Base-by-base conservation (phyloP, 2,797 vertebrate species). In the Danio choprae region DNA sequence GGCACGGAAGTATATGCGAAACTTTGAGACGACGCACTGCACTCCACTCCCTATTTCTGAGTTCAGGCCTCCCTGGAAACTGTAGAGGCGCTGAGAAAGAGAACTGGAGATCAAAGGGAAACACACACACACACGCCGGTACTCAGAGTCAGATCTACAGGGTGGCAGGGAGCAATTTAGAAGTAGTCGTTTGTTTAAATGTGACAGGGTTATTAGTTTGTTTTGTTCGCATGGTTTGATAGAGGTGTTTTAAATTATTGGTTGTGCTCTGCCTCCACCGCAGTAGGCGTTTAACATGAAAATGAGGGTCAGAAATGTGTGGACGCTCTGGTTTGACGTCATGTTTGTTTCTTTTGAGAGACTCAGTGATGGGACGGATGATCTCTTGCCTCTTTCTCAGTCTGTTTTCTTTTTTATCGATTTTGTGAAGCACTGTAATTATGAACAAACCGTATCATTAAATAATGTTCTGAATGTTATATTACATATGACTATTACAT, bases 11-110 rank as follows among this genome's bases (percentile, higher is more conserved):
- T 92, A 97, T 87, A 93, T 97, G 90, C 92, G 92, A 70, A 98
- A 96, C 89, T 96, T 97, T n/a, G 96, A 98, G 68, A 91, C 95
- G 0, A 96, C 95, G 2, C 96, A 98, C 87, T 97, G 96, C 88
- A 95, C 95, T 73, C 96, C 96, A 0, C 94, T 97, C 6, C 96
- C 96, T 0, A 87, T 93, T 81, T 89, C 93, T 0, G 94, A 95
- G 86, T 97, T 98, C 88, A 93, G 93, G 43, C 87, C 91, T 29
- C 95, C 96, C 62, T 96, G 95, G 95, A 93, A 88, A 84, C 93
- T 96, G 81, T 96, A 91, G 87, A 68, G 46, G 36, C 48, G 79
- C 36, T 46, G 15, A 18, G 12, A 44, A 7, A 2, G 43, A 10
- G 40, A 16, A 2, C 64, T 55, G 41, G 77, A 80, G 79, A 83